Evolutionary conservation across 2,113 vertebrate species (phyloP), one percentile per base, ranked within the genome.

Genomic region (Anguilla japonica): DNA sequence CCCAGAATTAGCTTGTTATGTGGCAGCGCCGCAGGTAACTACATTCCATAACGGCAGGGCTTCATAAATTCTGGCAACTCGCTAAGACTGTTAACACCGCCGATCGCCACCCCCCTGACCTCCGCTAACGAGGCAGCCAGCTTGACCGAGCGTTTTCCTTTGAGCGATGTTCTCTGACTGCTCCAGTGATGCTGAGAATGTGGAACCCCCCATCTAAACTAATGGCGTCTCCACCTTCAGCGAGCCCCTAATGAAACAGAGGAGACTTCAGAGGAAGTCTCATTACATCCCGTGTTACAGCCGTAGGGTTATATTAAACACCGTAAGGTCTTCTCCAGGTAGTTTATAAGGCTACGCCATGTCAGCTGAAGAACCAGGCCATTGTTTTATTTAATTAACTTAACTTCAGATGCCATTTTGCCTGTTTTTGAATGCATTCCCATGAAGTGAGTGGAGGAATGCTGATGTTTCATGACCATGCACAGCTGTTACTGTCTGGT

Each of bases 31-130:
- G 93, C 93, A 96, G 96, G 96, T 95, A 96, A 96, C 95, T 91
- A 93, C 89, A 91, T 95, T 94, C 93, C 96, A 95, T 96, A 87
- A 89, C 93, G n/a, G 75, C 87, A 91, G 94, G 85, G 91, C 93
- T 96, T 97, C 96, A 97, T 97, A 97, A 97, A 97, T 96, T 95
- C 95, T 96, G 95, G 96, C 93, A 90, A 95, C 96, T 97, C 95
- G 93, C 97, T 97, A 97, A 93, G 94, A 93, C 88, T 93, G 95
- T 95, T 95, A 96, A 95, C 94, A 94, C 92, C 91, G 91, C 95
- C 96, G 96, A 97, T 95, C 95, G 97, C 94, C 94, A 93, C 94
- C 67, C 50, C 50, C 50, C 50, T 53, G 94, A 94, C 93, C 95
- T 34, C 93, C 88, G 88, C 94, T 96, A 96, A 96, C 91, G 88